Evolutionary conservation across 2,797 vertebrate genomes (phyloP), one percentile per base, ranked within the genome.

Genomic region (Chaenodraco wilsoni): DNA sequence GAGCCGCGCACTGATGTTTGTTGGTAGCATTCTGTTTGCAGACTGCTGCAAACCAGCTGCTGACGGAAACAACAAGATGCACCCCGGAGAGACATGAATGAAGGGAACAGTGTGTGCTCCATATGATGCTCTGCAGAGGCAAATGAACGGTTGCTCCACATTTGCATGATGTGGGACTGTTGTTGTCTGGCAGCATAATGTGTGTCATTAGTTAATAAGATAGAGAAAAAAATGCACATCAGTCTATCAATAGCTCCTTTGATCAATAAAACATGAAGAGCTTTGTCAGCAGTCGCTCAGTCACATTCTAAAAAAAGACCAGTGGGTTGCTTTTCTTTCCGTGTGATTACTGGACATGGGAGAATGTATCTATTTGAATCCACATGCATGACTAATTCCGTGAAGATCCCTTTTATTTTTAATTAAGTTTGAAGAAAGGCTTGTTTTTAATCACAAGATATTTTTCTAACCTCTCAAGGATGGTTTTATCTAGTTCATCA

Each of bases 231-330:
- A 74, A 76, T 27, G 78, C 69, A 69, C 71, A 66, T 69, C 60
- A 8, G 10, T 76, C 78, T 48, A 84, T 87, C 82, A 78, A 60
- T 58, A 69, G 51, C 19, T 62, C 3, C 80, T 93, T 92, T 94
- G 86, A 93, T 93, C 81, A 88, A 89, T 82, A 84, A 91, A 87
- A 88, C 79, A 92, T 88, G 76, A 80, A 67, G 63, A 64, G 69
- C 75, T 87, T 82, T 82, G 82, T 89, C 70, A 85, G 84, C 60
- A 72, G 67, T 82, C 45, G 23, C 31, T 78, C 59, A 73, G 59
- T 75, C 57, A 59, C 40, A 40, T 44, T 75, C 46, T 37, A 73
- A 60, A 81, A 78, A 76, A 69, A 55, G 23, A 67, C 6, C 5
- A 14, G 10, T 3, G 19, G 3, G 3, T 37, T 52, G 13, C 31